A percentile compares a stretch with the other conserved stretches of the same genome.
Evolutionary conservation across 2,113 vertebrate genomes (phyloP).

Genomic region (Pedionomus torquatus): DNA sequence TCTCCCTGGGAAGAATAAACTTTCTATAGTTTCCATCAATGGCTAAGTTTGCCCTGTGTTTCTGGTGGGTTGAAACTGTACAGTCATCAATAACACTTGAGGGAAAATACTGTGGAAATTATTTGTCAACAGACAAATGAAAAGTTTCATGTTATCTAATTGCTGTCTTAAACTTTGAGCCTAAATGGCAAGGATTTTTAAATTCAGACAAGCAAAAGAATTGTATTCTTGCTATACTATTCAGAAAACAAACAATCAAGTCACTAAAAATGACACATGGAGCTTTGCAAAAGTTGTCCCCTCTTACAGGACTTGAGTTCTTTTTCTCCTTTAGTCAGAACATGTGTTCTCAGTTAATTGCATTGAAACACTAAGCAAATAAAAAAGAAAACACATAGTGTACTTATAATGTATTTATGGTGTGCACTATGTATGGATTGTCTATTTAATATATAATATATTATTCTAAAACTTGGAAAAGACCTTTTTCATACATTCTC

Average conservation of each 20-base stretch:
- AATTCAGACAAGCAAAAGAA: slow-evolving; percentile 23
- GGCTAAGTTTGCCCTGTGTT: not conserved
- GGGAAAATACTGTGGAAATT: not conserved
- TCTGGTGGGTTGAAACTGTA: not conserved
- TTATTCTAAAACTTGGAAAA: not conserved
- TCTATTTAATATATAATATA: not conserved
- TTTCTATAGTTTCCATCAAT: not conserved
- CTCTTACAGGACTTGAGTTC: not conserved
- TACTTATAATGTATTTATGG: not conserved
- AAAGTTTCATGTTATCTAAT: not conserved
- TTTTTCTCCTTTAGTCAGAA: not conserved
- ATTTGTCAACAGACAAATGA: not conserved
- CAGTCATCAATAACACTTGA: not conserved
- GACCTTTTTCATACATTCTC: not conserved
- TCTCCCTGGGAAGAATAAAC: not conserved
- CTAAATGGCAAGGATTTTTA: not conserved
- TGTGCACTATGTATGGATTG: not conserved
- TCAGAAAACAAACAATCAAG: not conserved
- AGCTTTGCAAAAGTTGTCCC: not conserved
- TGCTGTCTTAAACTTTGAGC: not conserved
- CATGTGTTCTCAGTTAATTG: not conserved
- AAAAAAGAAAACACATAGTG: not conserved
- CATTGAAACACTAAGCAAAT: not conserved
- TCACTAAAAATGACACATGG: not conserved
- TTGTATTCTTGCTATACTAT: not conserved